These are phyloP conservation scores for Macquaria ambigua DNA, from an alignment of 2,113 vertebrate species.

Conservation along the genomic window DNA sequence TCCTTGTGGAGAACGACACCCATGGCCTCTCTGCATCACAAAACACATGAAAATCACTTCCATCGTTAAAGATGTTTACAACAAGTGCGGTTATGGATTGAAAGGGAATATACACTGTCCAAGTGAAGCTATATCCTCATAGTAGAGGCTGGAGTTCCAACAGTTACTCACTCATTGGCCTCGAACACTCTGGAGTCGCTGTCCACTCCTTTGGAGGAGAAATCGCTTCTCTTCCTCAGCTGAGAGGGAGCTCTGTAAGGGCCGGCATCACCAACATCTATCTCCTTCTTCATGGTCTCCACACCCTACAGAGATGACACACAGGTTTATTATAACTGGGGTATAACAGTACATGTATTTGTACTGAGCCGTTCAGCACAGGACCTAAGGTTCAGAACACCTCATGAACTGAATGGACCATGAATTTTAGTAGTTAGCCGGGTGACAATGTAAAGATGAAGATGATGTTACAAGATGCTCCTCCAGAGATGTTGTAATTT, in stretches of 20 bases:
- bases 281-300: conserved; percentile 93
- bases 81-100: not conserved
- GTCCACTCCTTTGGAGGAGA: conserved; percentile 85
- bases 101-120: not conserved
- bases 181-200: conserved; percentile 89
- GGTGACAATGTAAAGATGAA: not conserved
- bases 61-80: not conserved
- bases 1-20: conserved; percentile 96
- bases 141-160: not conserved
- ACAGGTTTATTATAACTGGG: not conserved
- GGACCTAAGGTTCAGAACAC: not conserved
- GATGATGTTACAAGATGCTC: not conserved
- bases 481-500: too few species aligned
- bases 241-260: conserved; percentile 90
- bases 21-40: conserved; percentile 88
- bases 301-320: conserved; percentile 85
- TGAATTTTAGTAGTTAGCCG: not conserved
- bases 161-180: conserved; percentile 89
- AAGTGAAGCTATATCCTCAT: not conserved
- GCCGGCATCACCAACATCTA: conserved; percentile 89
- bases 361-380: not conserved
- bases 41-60: conserved; percentile 18
- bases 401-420: not conserved
- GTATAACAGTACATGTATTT: too few species aligned
- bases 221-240: conserved; percentile 93